Base-by-base conservation (phyloP, 2,888 invertebrate genomes). In the Hyposoter didymator region DNA sequence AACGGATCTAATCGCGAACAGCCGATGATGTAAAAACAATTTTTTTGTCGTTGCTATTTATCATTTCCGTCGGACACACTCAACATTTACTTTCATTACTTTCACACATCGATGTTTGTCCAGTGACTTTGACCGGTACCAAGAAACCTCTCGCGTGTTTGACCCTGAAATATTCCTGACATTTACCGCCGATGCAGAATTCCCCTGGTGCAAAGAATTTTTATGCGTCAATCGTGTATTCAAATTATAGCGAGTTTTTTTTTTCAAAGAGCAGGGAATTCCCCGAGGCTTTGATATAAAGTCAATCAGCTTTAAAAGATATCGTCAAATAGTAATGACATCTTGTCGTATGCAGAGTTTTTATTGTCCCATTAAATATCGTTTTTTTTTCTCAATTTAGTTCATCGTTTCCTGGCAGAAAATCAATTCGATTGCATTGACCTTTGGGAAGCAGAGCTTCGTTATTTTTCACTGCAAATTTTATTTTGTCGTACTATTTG, bases 121-220 rank as follows among this genome's bases (percentile, higher is more conserved):
- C 49, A 35, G 43, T 72, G 70, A 49, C 70, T 49, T 70, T 8
- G 70, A 32, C 52, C 49, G 10, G 14, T 47, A 66, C 49, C 47
- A 43, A 47, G 47, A 62, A 35, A 10, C 28, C 17, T 32, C 52
- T 49, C 66, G 28, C 43, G 14, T 55, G 39, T 55, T 1, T 52
- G 80, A 32, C 73, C 80, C 43, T 73, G 80, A 67, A 74, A 69
- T 17, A 74, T 81, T 67, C 35, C 74, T 75, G 74, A 69, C 74
- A 67, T 80, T 80, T 73, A 32, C 49, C 35, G 45, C 7, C 39
- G 17, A 28, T 67, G 39, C 14, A 12, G 28, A 59, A 67, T 76
- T 55, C 22, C 28, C 32, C n/a, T 3, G 17, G 17, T 49, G 28
- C 28, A 28, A 35, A 70, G 8, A 6, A 32, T 32, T 52, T 73